Evolutionary conservation across 2,888 invertebrate species (phyloP), one percentile per base, ranked within the genome.

Genomic region (Papilio gigon): DNA sequence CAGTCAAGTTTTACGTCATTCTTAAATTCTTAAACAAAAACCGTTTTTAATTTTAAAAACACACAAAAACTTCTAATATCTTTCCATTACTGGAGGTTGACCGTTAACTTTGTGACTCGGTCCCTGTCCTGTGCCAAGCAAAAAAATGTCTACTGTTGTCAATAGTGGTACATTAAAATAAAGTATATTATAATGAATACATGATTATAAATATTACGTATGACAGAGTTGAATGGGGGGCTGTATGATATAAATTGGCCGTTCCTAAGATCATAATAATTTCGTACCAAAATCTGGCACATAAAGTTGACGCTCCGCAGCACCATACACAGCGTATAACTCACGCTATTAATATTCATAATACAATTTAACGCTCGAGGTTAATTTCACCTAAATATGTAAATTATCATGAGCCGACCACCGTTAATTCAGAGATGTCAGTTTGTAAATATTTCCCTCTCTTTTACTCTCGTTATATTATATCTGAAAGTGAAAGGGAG

Each of bases 351-450:
- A 91, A 92, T 91, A 92, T 92, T 92, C 91, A 92, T 92, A 91
- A 92, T 92, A 91, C 88, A 92, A 92, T 92, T 90, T 90, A 90
- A 88, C 90, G 85, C 82, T 82, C 87, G 90, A 91, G 90, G 92
- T 92, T 92, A 92, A 92, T 92, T 89, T 90, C 87, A 88, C 92
- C 92, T 92, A 92, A 92, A 92, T 92, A 92, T 92, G 92, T 92
- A 92, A 92, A 92, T 92, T 92, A 92, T 92, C 90, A 92, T 92
- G 90, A 91, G 89, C 91, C 90, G 92, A 90, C 92, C 92, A 90
- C 86, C 89, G 88, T 90, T 90, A 89, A 89, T 91, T 89, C 84
- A 77, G 85, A 89, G 88, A 89, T 89, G 91, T 88, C 91, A 89
- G 85, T 88, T 87, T 86, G 86, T 80, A 85, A 89, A 88, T 90